A percentile compares a stretch with the other conserved stretches of the same genome.
Conservation (phyloP, 2,113 vertebrate species). For the Numida meleagris region DNA sequence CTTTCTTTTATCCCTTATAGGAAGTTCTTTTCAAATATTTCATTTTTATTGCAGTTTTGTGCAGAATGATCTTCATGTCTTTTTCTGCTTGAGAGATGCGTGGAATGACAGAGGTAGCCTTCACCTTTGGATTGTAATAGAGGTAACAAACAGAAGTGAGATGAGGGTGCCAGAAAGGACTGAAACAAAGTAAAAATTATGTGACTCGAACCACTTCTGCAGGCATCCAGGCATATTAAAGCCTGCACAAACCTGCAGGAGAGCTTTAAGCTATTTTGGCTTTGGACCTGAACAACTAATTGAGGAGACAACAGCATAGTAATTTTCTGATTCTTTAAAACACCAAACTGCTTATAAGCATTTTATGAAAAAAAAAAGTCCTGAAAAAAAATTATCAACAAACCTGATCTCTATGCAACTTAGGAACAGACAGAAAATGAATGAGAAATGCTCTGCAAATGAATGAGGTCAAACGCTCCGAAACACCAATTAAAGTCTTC, state of each 20-base stretch:
- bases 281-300: background rate
- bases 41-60: background rate
- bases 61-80: background rate
- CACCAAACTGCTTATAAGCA: background rate
- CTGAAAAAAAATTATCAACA: background rate
- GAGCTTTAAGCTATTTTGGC: fast-evolving
- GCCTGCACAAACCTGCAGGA: background rate
- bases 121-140: background rate
- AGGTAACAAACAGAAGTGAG: background rate
- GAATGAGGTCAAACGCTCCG: background rate
- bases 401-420: background rate
- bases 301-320: background rate
- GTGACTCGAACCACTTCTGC: background rate
- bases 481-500: slow-evolving; percentile 42
- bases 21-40: background rate
- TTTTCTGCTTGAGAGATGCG: background rate
- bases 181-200: background rate
- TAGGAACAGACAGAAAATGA: background rate
- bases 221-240: background rate
- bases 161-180: background rate
- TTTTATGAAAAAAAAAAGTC: fast-evolving
- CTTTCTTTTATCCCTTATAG: background rate
- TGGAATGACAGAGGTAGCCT: background rate
- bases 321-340: background rate
- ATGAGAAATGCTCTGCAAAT: background rate